Evolutionary conservation across 2,113 vertebrate genomes (phyloP).

Genomic region (Empidonax traillii): DNA sequence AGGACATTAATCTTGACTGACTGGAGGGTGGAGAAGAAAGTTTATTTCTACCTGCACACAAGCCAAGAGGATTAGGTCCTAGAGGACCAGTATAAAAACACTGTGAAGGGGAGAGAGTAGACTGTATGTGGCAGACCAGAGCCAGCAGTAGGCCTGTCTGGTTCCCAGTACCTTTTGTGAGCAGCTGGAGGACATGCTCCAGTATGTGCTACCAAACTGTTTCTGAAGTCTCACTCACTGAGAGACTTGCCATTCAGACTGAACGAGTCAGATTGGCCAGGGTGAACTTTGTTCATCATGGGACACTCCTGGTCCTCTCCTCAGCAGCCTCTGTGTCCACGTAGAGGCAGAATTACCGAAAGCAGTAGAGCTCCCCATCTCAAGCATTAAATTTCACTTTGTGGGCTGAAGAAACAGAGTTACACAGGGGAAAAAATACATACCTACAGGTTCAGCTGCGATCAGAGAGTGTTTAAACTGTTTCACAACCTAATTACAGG

Average conservation of each 20-base stretch:
- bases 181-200: background rate
- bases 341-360: background rate
- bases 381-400: background rate
- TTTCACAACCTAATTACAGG: background rate
- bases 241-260: background rate
- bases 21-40: background rate
- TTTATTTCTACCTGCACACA: background rate
- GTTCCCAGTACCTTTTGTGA: background rate
- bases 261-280: background rate
- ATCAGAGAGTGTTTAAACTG: background rate
- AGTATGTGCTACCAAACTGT: background rate
- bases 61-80: background rate
- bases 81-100: background rate
- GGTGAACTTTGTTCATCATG: background rate
- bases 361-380: background rate
- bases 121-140: background rate
- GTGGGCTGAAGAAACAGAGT: background rate
- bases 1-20: background rate
- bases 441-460: background rate
- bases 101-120: background rate
- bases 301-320: background rate
- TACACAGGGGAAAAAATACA: background rate
- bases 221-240: background rate
- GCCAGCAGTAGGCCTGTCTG: background rate
- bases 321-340: background rate